These are phyloP conservation scores for cat (Felis catus) DNA, from an alignment of 2,113 vertebrate genomes.

Conservation along the genomic window F.catus_Fca126_mat1.0 CM031418.1:119639501-119640000, in stretches of 20 bases:
- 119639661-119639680: conserved; percentile 73
- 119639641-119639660: conserved; percentile 72
- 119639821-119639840: conserved; percentile 78
- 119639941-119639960: not conserved
- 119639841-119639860: conserved; percentile 80
- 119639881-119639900: conserved; percentile 81
- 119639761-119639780: conserved; percentile 78
- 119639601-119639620: not conserved
- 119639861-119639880: conserved; percentile 83
- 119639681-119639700: conserved; percentile 55
- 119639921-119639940: not conserved
- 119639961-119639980: not conserved
- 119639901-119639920: not conserved
- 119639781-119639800: conserved; percentile 80
- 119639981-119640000: not conserved
- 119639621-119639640: not conserved
- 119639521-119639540: conserved; percentile 12
- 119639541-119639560: not conserved
- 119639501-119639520: not conserved
- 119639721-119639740: conserved; percentile 73
- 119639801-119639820: conserved; percentile 82
- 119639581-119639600: not conserved
- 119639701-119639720: not conserved
- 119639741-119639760: conserved; percentile 75
- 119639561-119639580: not conserved